Evolutionary conservation across 2,888 invertebrate species (phyloP), one percentile per base, ranked within the genome.

Genomic region (Diadegma fenestrale): DNA sequence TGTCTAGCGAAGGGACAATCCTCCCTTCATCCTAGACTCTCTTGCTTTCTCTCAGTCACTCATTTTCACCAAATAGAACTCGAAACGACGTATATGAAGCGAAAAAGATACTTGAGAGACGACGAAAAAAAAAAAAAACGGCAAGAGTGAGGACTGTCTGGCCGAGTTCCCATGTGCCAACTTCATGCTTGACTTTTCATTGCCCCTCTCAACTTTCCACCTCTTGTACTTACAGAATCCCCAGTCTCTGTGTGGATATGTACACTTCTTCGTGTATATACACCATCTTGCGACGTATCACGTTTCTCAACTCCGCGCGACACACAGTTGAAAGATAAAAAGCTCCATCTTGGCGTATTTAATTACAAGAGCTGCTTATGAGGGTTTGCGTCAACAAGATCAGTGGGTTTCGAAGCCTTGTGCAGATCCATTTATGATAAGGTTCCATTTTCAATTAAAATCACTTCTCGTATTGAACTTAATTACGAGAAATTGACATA

Each of bases 171-270:
- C 76, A 78, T 68, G 77, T 48, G 79, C 75, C 79, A 64, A 45
- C 75, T 66, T 14, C 41, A 61, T 37, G 61, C 76, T 76, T 82
- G 73, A 82, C 54, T 85, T 80, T 85, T 85, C 85, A 85, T 85
- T 82, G 79, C 80, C 64, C 63, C 85, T 85, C 82, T 82, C 82
- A 72, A 80, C 82, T 82, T 85, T 75, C 80, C 76, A 58, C 41
- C 82, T 72, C 71, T 72, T 72, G 43, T 61, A 68, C 84, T 84
- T 63, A 45, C 71, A 71, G 64, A 79, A 64, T 71, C 63, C 48
- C 22, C 63, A 51, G 30, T 78, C 72, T 72, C 71, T 66, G 41
- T 77, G 48, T 17, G 43, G 12, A 71, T 45, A 45, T 66, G 66
- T 51, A 30, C 17, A 45, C 6, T 17, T 19, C 30, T 33, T n/a